Percentiles rank a stretch among this genome's conserved stretches.
phyloP scores from a whole-genome alignment of 2,888 invertebrate genomes.

The Pocota personata region DNA sequence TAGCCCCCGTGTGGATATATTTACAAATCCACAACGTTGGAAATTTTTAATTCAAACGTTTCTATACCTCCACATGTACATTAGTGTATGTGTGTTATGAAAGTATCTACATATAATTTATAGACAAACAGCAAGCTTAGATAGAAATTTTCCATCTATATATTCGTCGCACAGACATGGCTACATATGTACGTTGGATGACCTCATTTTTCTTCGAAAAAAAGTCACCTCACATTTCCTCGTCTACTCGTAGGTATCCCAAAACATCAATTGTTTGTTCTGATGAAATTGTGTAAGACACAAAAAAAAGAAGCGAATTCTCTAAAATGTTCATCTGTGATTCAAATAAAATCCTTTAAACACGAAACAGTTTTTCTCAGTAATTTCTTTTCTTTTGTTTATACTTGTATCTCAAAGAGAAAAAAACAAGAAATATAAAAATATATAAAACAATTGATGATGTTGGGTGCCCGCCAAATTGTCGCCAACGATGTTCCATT shows the following conservation, averaged over 20 bases:
- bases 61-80: no score
- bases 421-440: constrained; percentile 11
- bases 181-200: no score
- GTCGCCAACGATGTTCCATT: constrained; percentile 26
- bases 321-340: background rate
- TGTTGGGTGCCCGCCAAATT: constrained; percentile 53
- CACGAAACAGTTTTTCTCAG: background rate
- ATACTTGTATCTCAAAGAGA: background rate
- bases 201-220: constrained; percentile 23
- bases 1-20: background rate
- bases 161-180: background rate
- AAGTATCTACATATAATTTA: background rate
- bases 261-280: background rate
- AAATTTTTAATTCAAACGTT: background rate
- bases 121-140: background rate
- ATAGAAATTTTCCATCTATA: background rate
- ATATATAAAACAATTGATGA: constrained; percentile 13
- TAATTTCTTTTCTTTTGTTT: background rate
- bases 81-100: background rate
- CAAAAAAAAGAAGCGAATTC: background rate
- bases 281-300: background rate
- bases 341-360: background rate
- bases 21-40: background rate
- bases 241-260: background rate
- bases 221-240: background rate